Percentiles rank a stretch among this genome's conserved stretches.
Evolutionary conservation across 2,797 vertebrate species (phyloP).

Genomic region (Meda fulgida): DNA sequence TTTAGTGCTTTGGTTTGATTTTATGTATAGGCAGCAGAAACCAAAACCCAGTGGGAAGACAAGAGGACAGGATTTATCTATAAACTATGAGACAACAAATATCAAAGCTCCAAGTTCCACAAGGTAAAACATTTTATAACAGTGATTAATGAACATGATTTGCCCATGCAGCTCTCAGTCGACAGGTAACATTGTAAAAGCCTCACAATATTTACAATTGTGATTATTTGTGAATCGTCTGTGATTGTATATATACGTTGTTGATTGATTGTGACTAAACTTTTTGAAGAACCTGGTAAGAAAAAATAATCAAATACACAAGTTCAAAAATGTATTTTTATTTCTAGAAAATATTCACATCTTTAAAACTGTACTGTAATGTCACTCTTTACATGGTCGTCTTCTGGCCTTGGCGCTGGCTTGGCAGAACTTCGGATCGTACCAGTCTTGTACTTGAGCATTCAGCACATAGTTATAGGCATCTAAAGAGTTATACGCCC

Average conservation of each 20-base stretch:
- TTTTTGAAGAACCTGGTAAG: background rate
- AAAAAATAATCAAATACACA: background rate
- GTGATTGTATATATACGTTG: background rate
- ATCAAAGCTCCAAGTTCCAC: background rate
- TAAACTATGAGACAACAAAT: conserved; percentile 6
- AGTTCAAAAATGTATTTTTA: no score
- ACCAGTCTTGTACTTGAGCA: no score
- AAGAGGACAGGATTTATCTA: background rate
- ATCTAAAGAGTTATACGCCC: no score
- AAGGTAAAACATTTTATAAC: conserved; percentile 15
- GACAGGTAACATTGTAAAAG: background rate
- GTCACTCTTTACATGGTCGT: no score
- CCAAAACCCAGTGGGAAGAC: background rate
- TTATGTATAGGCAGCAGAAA: conserved; percentile 37
- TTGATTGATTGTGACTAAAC: background rate
- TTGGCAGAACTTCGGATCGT: no score
- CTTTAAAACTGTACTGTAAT: no score
- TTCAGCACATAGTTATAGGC: background rate
- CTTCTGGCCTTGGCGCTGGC: no score
- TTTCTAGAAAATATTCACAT: no score
- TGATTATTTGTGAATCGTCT: background rate
- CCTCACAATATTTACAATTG: background rate
- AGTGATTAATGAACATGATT: background rate
- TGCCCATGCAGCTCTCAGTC: background rate
- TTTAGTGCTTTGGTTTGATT: conserved; percentile 3